Evolutionary conservation across 1,140 invertebrate genomes (phyloP), one percentile per base, ranked within the genome.

Genomic region (Lutraria rhynchaena): DNA sequence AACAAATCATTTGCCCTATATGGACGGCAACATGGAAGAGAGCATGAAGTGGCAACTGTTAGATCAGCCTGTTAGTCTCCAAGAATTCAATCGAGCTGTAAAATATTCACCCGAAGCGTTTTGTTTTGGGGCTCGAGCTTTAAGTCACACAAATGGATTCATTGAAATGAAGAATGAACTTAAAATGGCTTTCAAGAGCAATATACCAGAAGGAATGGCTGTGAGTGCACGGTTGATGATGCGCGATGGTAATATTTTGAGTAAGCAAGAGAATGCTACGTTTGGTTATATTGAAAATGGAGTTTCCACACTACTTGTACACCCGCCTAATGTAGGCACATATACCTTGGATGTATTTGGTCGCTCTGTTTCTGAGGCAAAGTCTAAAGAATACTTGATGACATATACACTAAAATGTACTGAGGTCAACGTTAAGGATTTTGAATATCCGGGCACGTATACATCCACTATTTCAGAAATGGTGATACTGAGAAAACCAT

Each of bases 1-100:
- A 44, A 91, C 88, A 76, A 90, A 92, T 4, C 93, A 94, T 87
- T 94, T 92, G 82, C 93, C 93, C 1, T 92, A 92, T 74, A 76
- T 85, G 67, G 82, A 81, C 22, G 82, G 80, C 27, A 58, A 93
- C 61, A 31, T 69, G 22, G 63, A 74, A 27, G 41, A 41, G 7
- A 85, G 83, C 37, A 41, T 71, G 41, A 49, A 78, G 55, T 87
- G 82, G 81, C 85, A 86, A 49, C 29, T 87, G n/a, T 24, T 86
- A 0, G 22, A 67, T 3, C 35, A 81, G 31, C 86, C 86, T n/a
- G 29, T 69, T 9, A 76, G 60, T 15, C 27, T 87, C 1, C 58
- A 74, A 5, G 71, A 75, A 5, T 86, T 60, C 57, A 78, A 67
- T 11, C 75, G 63, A 29, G 33, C 15, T 37, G 35, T 81, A 2